phyloP scores from a whole-genome alignment of 2,113 vertebrate species.

The Phycodurus eques region DNA sequence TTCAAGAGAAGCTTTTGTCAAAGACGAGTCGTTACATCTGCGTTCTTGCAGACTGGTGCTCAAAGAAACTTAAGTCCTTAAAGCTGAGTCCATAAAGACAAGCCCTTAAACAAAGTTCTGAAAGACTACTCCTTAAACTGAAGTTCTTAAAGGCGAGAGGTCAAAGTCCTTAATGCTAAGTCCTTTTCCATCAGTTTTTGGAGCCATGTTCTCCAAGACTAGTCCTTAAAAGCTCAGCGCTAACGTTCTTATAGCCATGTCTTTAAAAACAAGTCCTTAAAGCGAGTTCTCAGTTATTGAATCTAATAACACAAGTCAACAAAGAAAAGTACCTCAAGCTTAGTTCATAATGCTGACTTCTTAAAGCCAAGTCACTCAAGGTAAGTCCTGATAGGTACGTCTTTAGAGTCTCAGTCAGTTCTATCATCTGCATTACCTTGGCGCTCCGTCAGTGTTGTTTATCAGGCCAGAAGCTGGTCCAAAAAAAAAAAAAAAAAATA shows the following conservation, averaged over 20 bases:
- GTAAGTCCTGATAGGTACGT: background rate
- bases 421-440: slow-evolving; percentile 60
- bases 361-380: background rate
- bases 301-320: background rate
- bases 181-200: background rate
- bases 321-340: slow-evolving; percentile 18
- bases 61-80: too few species aligned
- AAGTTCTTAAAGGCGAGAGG: too few species aligned
- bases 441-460: slow-evolving; percentile 58
- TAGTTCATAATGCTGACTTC: slow-evolving; percentile 10
- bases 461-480: slow-evolving; percentile 45
- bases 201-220: background rate
- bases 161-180: background rate
- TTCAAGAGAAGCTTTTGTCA: too few species aligned
- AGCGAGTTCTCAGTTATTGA: background rate
- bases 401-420: slow-evolving; percentile 25
- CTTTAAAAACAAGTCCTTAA: background rate
- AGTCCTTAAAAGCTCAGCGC: background rate
- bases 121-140: too few species aligned
- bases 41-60: too few species aligned
- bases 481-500: slow-evolving; percentile 43
- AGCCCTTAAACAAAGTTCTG: too few species aligned
- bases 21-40: too few species aligned
- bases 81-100: too few species aligned
- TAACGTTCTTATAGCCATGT: background rate